A percentile compares a stretch with the other conserved stretches of the same genome.
phyloP scores from a whole-genome alignment of 2,888 invertebrate genomes.

The Agrotis clavis region DNA sequence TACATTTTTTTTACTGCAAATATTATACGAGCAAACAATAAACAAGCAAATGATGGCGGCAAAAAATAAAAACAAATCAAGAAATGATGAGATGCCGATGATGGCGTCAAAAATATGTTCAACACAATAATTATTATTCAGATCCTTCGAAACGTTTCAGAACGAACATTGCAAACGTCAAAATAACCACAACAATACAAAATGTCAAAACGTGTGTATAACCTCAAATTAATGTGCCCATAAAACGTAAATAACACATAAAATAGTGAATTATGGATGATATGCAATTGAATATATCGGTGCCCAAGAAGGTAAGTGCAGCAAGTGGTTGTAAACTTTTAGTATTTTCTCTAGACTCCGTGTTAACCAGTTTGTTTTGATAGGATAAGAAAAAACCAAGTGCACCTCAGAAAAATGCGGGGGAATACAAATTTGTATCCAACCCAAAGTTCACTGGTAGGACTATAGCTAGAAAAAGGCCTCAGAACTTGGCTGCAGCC shows the following conservation, averaged over 20 bases:
- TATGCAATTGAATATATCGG: conserved; percentile 88
- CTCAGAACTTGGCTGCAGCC: conserved; percentile 72
- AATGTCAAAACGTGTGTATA: conserved; percentile 71
- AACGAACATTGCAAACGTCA: conserved; percentile 56
- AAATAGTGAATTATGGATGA: conserved; percentile 82
- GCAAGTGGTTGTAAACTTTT: neutral
- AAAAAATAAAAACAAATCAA: no score
- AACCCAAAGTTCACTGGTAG: conserved; percentile 85
- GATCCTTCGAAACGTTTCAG: conserved; percentile 29
- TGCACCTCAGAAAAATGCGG: conserved; percentile 72
- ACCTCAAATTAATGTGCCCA: conserved; percentile 70
- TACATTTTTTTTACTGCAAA: no score
- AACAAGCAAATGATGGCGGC: no score
- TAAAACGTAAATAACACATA: conserved; percentile 48
- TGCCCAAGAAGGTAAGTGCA: conserved; percentile 79
- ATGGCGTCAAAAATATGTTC: no score
- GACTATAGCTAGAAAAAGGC: conserved; percentile 87
- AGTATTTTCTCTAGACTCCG: neutral
- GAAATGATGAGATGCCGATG: no score
- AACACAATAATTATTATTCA: no score
- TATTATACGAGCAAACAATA: no score
- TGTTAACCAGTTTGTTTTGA: conserved; percentile 39
- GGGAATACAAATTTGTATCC: conserved; percentile 85
- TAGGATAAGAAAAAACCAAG: conserved; percentile 76
- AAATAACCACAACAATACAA: conserved; percentile 63